Base-by-base conservation (phyloP, 2,888 invertebrate species). In the Diadegma fenestrale region DNA sequence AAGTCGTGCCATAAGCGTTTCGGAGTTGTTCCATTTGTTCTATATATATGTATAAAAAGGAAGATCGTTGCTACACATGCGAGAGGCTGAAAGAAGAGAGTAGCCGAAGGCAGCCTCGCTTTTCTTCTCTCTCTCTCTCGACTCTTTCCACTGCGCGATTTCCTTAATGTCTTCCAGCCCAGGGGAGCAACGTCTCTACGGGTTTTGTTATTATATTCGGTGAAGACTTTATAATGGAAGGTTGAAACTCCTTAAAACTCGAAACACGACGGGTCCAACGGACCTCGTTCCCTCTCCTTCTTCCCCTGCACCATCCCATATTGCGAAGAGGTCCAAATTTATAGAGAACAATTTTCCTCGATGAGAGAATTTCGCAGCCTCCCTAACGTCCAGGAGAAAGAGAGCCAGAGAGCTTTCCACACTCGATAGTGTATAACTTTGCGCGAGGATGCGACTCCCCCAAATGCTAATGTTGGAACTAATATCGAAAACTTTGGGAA, bases 91-190 rank as follows among this genome's bases (percentile, higher is more conserved):
- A 64, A 63, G 73, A 30, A 68, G 51, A 64, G 80, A 77, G 64
- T 64, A 66, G 51, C 75, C 48, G 61, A 61, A 66, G 41, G 48
- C 66, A n/a, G 54, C 51, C 61, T 51, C 79, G 61, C 69, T n/a
- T 64, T 73, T 69, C 14, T 17, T 54, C 63, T 45, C 45, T 22
- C 64, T 17, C 45, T 33, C 51, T 26, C 17, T 22, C 75, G 48
- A 19, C 58, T 64, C 58, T 30, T 71, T 26, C 71, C 69, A 41
- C 76, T 88, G 89, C 73, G 82, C 87, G 89, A 93, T 94, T 93
- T 94, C 92, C 94, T 92, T 93, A 93, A 93, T 94, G 93, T 92
- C 92, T 92, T 93, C 90, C 93, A 93, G 91, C 90, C 92, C 89
- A 90, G 90, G 91, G 90, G 73, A 81, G 68, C 12, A 45, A 91